Evolutionary conservation across 2,113 vertebrate species (phyloP).

Genomic region (Egretta garzetta): DNA sequence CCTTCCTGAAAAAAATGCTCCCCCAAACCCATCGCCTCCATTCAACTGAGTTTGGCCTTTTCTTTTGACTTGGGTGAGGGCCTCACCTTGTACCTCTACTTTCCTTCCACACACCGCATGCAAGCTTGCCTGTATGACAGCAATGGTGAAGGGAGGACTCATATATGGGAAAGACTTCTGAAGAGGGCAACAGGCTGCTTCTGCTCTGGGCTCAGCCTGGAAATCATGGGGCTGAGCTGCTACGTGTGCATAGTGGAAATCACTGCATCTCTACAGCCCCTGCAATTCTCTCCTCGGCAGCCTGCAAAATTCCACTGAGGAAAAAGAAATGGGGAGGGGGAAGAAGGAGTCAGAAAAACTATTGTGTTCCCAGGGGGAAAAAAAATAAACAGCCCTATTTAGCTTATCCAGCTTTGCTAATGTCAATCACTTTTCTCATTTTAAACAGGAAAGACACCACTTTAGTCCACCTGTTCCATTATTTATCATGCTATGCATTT

Average conservation of each 20-base stretch:
- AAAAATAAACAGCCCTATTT: slow-evolving; percentile 1
- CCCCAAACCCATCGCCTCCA: fast-evolving
- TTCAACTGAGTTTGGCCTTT: not conserved
- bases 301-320: not conserved
- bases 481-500: slow-evolving; percentile 81
- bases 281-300: not conserved
- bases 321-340: not conserved
- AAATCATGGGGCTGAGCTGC: not conserved
- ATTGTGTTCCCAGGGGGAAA: not conserved
- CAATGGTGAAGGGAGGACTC: not conserved
- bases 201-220: not conserved
- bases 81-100: not conserved
- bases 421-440: slow-evolving; percentile 65
- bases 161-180: not conserved
- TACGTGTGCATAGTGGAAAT: not conserved
- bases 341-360: not conserved
- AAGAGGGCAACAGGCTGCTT: not conserved
- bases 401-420: slow-evolving; percentile 11
- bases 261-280: not conserved
- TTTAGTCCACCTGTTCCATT: slow-evolving; percentile 84
- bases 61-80: not conserved
- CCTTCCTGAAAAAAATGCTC: not conserved
- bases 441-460: slow-evolving; percentile 68
- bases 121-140: not conserved
- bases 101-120: fast-evolving